These are phyloP conservation scores for Omphaloscelis lunosa DNA, from an alignment of 2,888 invertebrate species.

Conservation along the genomic window DNA sequence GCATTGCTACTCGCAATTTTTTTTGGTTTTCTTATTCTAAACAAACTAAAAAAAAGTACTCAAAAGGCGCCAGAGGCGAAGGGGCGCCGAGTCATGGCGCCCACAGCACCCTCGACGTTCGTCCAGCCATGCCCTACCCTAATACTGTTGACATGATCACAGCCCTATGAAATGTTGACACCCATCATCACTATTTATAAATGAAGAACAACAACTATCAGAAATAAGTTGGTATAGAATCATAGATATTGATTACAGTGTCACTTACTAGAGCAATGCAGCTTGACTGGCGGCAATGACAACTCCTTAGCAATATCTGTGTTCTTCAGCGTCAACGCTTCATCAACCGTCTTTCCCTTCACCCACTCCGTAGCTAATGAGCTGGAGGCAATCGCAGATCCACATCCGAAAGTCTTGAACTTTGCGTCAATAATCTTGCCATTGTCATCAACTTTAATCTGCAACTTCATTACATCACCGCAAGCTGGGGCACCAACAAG, in stretches of 20 bases:
- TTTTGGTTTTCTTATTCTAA: too few species aligned
- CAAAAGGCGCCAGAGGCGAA: too few species aligned
- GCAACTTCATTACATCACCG: conserved; percentile 99
- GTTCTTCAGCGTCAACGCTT: conserved; percentile 97
- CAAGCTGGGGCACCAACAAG: conserved; percentile 99
- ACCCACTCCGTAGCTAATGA: conserved; percentile 99
- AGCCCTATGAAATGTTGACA: background rate
- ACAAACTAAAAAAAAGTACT: too few species aligned
- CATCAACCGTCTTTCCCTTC: conserved; percentile 98
- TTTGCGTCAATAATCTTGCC: conserved; percentile 99
- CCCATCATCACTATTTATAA: background rate
- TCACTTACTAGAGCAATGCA: conserved; percentile 98
- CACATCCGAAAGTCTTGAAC: conserved; percentile 99
- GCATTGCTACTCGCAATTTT: too few species aligned
- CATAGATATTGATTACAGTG: background rate
- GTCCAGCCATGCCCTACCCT: too few species aligned
- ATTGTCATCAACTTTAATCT: conserved; percentile 97
- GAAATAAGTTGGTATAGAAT: too few species aligned
- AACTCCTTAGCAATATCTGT: conserved; percentile 99
- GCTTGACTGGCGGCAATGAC: conserved; percentile 99
- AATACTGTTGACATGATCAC: background rate
- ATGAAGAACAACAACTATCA: background rate
- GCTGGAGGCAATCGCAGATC: conserved; percentile 99
- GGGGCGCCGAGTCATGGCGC: too few species aligned
- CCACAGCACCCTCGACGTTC: too few species aligned